Percentiles rank a stretch among this genome's conserved stretches.
These are phyloP conservation scores for Heliconius aoede DNA, from an alignment of 2,888 invertebrate species.

Conservation along the genomic window DNA sequence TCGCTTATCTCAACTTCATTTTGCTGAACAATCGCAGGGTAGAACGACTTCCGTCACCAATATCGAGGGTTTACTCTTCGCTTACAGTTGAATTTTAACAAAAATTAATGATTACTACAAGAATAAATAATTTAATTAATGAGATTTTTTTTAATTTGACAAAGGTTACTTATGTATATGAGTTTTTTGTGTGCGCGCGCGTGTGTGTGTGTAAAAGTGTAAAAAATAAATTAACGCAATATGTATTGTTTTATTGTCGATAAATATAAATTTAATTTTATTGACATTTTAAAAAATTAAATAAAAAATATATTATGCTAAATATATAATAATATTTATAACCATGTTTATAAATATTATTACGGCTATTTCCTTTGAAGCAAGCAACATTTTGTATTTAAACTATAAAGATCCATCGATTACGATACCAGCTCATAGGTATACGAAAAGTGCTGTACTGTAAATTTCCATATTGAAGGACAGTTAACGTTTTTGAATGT, in stretches of 20 bases:
- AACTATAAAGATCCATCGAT: neutral
- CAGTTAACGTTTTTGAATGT: constrained; percentile 9
- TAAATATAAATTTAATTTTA: too few species aligned
- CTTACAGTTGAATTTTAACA: constrained; percentile 1
- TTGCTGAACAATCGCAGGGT: constrained; percentile 29
- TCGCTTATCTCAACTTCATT: constrained; percentile 27
- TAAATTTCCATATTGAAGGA: constrained; percentile 10
- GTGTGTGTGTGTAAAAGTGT: too few species aligned
- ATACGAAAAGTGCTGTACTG: neutral
- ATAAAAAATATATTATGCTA: too few species aligned
- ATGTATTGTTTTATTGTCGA: too few species aligned
- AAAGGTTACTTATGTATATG: too few species aligned
- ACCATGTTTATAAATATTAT: too few species aligned
- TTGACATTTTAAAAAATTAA: too few species aligned
- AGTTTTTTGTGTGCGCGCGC: too few species aligned
- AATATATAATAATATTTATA: too few species aligned
- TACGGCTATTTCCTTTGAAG: neutral
- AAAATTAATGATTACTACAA: neutral
- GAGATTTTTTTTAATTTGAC: neutral
- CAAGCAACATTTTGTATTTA: neutral
- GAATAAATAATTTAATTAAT: neutral
- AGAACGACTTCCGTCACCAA: constrained; percentile 24
- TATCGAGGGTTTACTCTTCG: neutral
- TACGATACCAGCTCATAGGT: neutral
- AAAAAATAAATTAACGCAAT: too few species aligned